Percentiles rank a stretch among this genome's conserved stretches.
Evolutionary conservation across 2,113 vertebrate genomes (phyloP).

Genomic region (Atherinomorus stipes): DNA sequence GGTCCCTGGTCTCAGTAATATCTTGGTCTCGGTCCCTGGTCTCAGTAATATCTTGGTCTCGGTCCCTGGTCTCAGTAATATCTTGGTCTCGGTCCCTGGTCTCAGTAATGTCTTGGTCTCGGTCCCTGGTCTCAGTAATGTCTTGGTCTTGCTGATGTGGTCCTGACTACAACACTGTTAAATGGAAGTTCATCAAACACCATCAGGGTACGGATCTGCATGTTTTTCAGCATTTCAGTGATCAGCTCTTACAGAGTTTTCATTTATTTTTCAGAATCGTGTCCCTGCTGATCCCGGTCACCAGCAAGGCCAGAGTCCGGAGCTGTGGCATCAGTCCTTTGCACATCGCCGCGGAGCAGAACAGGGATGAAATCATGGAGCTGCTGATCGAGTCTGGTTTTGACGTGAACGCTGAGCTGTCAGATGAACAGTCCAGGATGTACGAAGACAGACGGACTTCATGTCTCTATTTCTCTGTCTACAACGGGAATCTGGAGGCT

Average conservation of each 20-base stretch:
- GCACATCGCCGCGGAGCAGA: slow-evolving; percentile 88
- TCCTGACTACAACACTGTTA: too few relatives aligned
- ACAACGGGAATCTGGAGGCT: slow-evolving; percentile 87
- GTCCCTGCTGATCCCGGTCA: slow-evolving; percentile 87
- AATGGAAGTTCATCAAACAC: too few relatives aligned
- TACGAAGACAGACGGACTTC: slow-evolving; percentile 89
- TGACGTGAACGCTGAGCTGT: slow-evolving; percentile 85
- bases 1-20: too few relatives aligned
- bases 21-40: too few relatives aligned
- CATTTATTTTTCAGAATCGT: slow-evolving; percentile 82
- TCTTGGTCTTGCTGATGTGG: too few relatives aligned
- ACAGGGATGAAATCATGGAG: slow-evolving; percentile 85
- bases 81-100: too few relatives aligned
- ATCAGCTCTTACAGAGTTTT: not conserved
- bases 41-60: too few relatives aligned
- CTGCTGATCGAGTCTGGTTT: slow-evolving; percentile 85
- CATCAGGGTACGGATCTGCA: too few relatives aligned
- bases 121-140: too few relatives aligned
- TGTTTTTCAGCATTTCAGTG: too few relatives aligned
- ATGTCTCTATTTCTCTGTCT: slow-evolving; percentile 87
- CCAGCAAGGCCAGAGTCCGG: slow-evolving; percentile 84
- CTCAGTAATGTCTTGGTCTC: too few relatives aligned
- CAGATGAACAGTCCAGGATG: slow-evolving; percentile 82
- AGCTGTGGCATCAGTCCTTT: slow-evolving; percentile 90
- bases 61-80: too few relatives aligned